Base-by-base conservation (phyloP, 2,113 vertebrate species). In the Saccopteryx bilineata region DNA sequence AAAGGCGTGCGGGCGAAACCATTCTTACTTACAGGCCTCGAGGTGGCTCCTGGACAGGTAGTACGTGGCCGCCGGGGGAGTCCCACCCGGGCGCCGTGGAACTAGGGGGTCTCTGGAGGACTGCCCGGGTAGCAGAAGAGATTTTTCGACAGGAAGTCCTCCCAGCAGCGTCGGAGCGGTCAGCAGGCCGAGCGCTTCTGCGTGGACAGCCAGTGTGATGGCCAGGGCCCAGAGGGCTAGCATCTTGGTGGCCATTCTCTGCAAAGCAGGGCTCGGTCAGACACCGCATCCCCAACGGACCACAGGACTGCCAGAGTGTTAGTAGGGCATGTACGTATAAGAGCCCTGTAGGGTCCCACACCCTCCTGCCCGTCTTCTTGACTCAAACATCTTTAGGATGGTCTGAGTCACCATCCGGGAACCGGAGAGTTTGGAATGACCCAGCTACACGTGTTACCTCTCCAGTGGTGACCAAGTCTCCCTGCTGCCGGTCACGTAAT, bases 221-320 rank as follows among this genome's bases (percentile, higher is more conserved):
- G 58, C 65, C 54, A 93, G 21, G n/a, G 86, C 82, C 96, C 82
- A 91, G 23, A 97, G 74, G 39, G 46, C 74, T 80, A 66, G 69
- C 97, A 97, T 97, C 54, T 54, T 95, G 61, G 72, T 7, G 21
- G 54, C 19, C 8, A n/a, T 66, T 61, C 82, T 83, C 97, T 97
- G 95, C 24, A 95, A 89, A 91, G 28, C 63, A 92, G 12, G n/a
- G 15, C 19, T 84, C 58, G 0, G 1, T 97, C 21, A 90, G 72
- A 68, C 0, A 21, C 31, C 17, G 63, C 24, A 1, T 61, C 86
- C 39, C 11, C 28, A 4, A 0, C 1, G 24, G 61, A 10, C 24
- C 14, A 1, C 0, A 2, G 24, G 18, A 39, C 15, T 9, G 11
- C 31, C 71, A 7, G 11, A 6, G 5, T 0, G 1, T 80, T 31